These are phyloP conservation scores for Nowickia ferox DNA, from an alignment of 2,888 invertebrate genomes.

Conservation along the genomic window DNA sequence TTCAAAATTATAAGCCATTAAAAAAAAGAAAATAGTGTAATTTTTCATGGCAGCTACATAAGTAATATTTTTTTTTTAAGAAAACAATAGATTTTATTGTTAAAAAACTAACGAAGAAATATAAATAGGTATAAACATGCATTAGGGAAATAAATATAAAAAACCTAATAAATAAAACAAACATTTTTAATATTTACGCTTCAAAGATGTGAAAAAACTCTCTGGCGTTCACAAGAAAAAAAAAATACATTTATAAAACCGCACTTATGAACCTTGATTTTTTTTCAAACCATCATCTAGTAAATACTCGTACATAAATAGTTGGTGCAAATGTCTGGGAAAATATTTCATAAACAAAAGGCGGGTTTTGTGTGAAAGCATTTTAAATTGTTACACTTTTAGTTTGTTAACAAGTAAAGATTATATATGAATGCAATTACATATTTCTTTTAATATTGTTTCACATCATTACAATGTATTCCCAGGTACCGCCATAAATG, in stretches of 20 bases:
- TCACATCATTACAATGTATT: too few species aligned
- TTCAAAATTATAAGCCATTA: conserved; percentile 20
- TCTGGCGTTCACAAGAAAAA: conserved; percentile 40
- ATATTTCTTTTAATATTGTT: background rate
- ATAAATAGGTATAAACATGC: conserved; percentile 13
- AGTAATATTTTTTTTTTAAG: conserved; percentile 8
- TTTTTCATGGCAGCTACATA: conserved; percentile 23
- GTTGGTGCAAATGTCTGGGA: conserved; percentile 54
- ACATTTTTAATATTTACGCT: conserved; percentile 25
- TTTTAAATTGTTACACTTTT: too few species aligned
- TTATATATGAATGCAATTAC: background rate
- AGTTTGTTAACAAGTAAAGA: background rate
- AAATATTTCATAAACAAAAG: conserved; percentile 59
- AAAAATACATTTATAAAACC: conserved; percentile 20
- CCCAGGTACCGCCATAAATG: too few species aligned
- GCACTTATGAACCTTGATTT: conserved; percentile 64
- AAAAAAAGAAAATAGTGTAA: background rate
- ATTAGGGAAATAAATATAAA: conserved; percentile 32
- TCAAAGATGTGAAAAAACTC: conserved; percentile 9
- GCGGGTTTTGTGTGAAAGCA: too few species aligned
- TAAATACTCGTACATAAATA: conserved; percentile 14
- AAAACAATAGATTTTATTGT: conserved; percentile 44
- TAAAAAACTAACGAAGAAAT: background rate
- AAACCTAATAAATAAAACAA: conserved; percentile 22
- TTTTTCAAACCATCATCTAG: conserved; percentile 37